Conservation (phyloP, 1,140 invertebrate genomes). For the Glomeris maerens region DNA sequence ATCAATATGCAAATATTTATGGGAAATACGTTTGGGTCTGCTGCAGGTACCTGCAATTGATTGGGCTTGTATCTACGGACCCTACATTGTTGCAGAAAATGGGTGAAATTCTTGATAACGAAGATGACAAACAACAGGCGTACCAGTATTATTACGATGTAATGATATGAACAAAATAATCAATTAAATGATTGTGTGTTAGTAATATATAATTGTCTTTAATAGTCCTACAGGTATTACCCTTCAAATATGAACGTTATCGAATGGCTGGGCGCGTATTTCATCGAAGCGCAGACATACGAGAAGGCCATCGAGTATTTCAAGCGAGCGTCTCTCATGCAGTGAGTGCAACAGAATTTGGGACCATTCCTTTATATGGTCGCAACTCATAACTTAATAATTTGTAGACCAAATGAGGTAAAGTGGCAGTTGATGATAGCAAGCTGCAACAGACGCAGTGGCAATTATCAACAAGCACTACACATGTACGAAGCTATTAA, state of each 20-base stretch:
- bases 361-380: background rate
- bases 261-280: slow-evolving; percentile 82
- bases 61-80: slow-evolving; percentile 71
- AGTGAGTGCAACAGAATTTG: slow-evolving; percentile 34
- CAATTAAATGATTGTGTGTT: background rate
- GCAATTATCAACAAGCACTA: slow-evolving; percentile 69
- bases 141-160: slow-evolving; percentile 85
- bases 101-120: slow-evolving; percentile 66
- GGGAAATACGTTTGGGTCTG: slow-evolving; percentile 1
- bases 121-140: slow-evolving; percentile 78
- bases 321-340: slow-evolving; percentile 70
- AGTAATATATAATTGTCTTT: slow-evolving; percentile 11
- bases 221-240: slow-evolving; percentile 68
- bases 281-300: slow-evolving; percentile 72
- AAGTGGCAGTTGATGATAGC: slow-evolving; percentile 75
- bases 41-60: slow-evolving; percentile 62
- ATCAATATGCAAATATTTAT: too few species aligned
- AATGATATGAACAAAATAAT: slow-evolving; percentile 18
- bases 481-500: slow-evolving; percentile 64
- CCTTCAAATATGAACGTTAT: slow-evolving; percentile 79
- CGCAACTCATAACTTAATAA: background rate
- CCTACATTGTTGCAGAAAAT: slow-evolving; percentile 64
- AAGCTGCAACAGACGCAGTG: slow-evolving; percentile 62
- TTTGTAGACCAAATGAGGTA: slow-evolving; percentile 51
- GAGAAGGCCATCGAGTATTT: slow-evolving; percentile 83